Evolutionary conservation across 2,113 vertebrate genomes (phyloP).

Genomic region (Tachuris rubrigastra): DNA sequence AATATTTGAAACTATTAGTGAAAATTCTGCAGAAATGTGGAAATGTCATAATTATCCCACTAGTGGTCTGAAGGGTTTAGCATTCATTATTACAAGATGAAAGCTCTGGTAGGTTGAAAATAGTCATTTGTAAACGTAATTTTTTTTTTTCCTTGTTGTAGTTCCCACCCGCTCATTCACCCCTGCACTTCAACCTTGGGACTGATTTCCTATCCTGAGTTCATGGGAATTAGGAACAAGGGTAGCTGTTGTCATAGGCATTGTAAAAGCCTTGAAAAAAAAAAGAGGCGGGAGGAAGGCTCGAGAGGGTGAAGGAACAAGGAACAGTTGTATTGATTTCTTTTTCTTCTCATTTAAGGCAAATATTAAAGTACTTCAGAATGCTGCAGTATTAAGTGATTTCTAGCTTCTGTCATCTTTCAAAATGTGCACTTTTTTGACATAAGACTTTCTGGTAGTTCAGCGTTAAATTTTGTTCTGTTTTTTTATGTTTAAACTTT

Average conservation of each 20-base stretch:
- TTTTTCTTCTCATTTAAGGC: constrained; percentile 42
- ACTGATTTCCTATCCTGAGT: constrained; percentile 55
- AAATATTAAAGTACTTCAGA: background rate
- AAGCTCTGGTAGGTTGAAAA: constrained; percentile 48
- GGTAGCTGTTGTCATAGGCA: constrained; percentile 50
- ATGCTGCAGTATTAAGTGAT: background rate
- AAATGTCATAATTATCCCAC: constrained; percentile 9
- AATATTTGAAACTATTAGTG: background rate
- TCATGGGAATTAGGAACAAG: constrained; percentile 67
- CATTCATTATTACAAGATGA: constrained; percentile 49
- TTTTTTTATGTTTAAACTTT: background rate
- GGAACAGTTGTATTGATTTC: constrained; percentile 40
- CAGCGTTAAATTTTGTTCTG: background rate
- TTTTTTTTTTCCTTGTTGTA: background rate
- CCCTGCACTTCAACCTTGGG: constrained; percentile 45
- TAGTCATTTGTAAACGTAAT: constrained; percentile 43
- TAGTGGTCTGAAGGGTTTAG: constrained; percentile 2
- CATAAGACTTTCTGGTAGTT: background rate
- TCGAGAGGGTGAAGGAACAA: background rate
- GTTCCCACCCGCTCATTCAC: constrained; percentile 53
- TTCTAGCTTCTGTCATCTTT: background rate
- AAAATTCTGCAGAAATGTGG: constrained; percentile 1
- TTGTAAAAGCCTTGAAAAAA: constrained; percentile 11
- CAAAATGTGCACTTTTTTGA: background rate
- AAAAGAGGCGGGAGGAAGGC: background rate